Evolutionary conservation across 2,113 vertebrate genomes (phyloP), one percentile per base, ranked within the genome.

Genomic region (Prochilodus magdalenae): DNA sequence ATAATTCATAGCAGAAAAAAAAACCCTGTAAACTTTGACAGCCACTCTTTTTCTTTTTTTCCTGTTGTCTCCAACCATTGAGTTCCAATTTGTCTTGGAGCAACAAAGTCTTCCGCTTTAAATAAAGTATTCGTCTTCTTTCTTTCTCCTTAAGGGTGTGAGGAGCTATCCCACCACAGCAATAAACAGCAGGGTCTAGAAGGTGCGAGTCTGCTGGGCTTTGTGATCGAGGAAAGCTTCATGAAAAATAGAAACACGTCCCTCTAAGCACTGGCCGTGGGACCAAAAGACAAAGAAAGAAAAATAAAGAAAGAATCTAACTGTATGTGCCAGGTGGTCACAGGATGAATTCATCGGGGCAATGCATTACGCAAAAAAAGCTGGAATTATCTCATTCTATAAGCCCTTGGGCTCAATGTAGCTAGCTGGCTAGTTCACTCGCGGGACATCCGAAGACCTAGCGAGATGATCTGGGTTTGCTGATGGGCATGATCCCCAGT

Each of bases 51-150:
- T 87, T 89, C 89, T 89, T 6, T 30, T 49, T 27, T 75, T 33
- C 10, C n/a, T 33, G 75, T 87, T 89, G 16, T 51, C 49, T 89
- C 90, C 89, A 88, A 88, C 88, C 90, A 90, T 57, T 88, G 86
- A 88, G 86, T 90, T 92, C 90, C 90, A 93, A 91, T 93, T 93
- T 92, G 90, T 93, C 91, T 93, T 89, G 88, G 89, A 91, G 93
- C 90, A 82, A 91, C 89, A 91, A 88, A 85, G 89, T 87, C 88
- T 91, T 90, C 91, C 89, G 85, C 75, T 92, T 90, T 91, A 91
- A 92, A 92, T 91, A 89, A 86, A 84, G 87, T 86, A 87, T 86
- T 85, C 86, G 81, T 85, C 87, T 90, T 89, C 90, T 91, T 91
- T 89, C 90, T 91, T 90, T 91, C 90, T 90, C 91, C 91, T 90